Evolutionary conservation across 2,888 invertebrate genomes (phyloP), one percentile per base, ranked within the genome.

Genomic region (Acronicta aceris): DNA sequence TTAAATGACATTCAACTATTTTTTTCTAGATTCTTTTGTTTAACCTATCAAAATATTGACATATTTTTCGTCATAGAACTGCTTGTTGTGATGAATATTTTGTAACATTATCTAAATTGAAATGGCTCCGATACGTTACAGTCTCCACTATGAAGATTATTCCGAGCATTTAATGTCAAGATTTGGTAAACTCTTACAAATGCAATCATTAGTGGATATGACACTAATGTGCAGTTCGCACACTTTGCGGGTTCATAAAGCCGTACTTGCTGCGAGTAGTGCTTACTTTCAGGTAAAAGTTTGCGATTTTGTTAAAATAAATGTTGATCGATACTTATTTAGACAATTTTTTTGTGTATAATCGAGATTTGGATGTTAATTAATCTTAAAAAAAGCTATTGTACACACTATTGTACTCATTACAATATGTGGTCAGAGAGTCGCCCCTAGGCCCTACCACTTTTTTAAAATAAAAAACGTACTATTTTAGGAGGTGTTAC

Each of bases 211-310:
- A 68, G 97, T 97, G 43, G 97, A 97, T 86, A 96, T 97, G 88
- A 97, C 96, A 52, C 95, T 97, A 47, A 96, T 96, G 94, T 97
- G 97, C 84, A 96, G 97, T 80, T 96, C 96, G 49, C 96, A 97
- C 83, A 96, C 96, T 76, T 94, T 97, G 76, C 96, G 96, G 84
- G 97, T 97, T 48, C 97, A 97, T 82, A 96, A 97, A 90, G 95
- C 96, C 66, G 96, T 97, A 65, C 92, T 97, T 65, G 97, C 97
- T 59, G 96, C 97, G 10, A 96, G 96, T 86, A 97, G 97, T 88
- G 95, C 96, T 45, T 96, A 97, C 85, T 97, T 97, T 89, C 96
- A 96, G 95, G 97, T 97, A 94, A 57, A 17, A 17, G 7, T 52
- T 7, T 12, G 13, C 27, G 5, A 27, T 30, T 8, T 9, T 30